Evolutionary conservation across 2,888 invertebrate species (phyloP), one percentile per base, ranked within the genome.

Genomic region (Cloeon dipterum): DNA sequence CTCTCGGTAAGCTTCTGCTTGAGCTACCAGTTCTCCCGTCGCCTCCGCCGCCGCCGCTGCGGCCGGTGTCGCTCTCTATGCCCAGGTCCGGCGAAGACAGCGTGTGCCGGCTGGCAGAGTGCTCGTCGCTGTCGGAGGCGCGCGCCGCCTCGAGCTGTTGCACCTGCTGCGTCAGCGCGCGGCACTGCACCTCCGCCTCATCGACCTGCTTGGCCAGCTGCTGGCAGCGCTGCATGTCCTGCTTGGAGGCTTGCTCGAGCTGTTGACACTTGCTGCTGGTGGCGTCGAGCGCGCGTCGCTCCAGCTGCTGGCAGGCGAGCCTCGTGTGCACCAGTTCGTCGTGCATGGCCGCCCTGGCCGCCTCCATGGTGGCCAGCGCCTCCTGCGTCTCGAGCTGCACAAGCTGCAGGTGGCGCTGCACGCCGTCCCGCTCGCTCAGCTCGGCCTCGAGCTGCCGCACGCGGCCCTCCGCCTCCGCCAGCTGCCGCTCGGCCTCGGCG

Each of bases 1-100:
- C 76, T 76, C 52, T 73, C 66, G 42, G 68, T 61, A 43, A 82
- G 56, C 54, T 75, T 72, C 45, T 68, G 68, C 49, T 73, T 72
- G 44, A 83, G 54, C 36, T 70, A 70, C 42, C 66, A 59, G 50
- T 79, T 81, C 57, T 82, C 81, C 46, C 32, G 20, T 50, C 11
- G 38, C 40, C 5, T 32, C 32, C 3, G 36, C 48, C 23, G 58
- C 51, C 32, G 61, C 50, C 21, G 37, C 71, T 58, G 41, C 72
- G 57, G 46, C 63, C 68, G 26, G 66, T 67, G 46, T 85, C 85
- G 48, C 83, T 85, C 52, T 85, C 85, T 43, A 86, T 85, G n/a
- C 85, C 85, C 48, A 83, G 66, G 57, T 86, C 86, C 0, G 86
- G 85, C 1, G 85, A 85, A 2, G 74, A 62, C 45, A 33, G 29